A percentile compares a stretch with the other conserved stretches of the same genome.
Evolutionary conservation across 2,797 vertebrate genomes (phyloP).

Genomic region (Crocodylus rhombifer): DNA sequence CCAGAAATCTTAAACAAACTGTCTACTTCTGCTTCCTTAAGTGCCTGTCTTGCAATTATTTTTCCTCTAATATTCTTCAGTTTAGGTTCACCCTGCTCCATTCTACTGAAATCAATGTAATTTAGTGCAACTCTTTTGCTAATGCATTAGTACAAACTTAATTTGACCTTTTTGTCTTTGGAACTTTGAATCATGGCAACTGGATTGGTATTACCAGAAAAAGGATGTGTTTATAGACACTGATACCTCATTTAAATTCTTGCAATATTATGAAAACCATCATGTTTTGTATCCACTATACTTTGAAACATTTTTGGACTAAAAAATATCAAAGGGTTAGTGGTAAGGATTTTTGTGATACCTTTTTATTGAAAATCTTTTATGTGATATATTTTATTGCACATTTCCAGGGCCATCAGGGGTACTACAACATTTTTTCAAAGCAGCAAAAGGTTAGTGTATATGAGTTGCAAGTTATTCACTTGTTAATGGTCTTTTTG

Average conservation of each 20-base stretch:
- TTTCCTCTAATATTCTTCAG: background rate
- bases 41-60: background rate
- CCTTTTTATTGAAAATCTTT: background rate
- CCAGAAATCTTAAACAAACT: background rate
- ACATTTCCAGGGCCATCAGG: no score
- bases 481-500: background rate
- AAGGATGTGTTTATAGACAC: background rate
- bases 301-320: background rate
- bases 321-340: background rate
- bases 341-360: background rate
- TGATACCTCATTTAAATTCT: background rate
- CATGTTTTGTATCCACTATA: fast-evolving
- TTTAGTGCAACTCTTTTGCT: background rate
- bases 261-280: background rate
- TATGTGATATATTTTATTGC: background rate
- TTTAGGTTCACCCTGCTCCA: background rate
- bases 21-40: background rate
- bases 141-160: background rate
- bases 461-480: no score
- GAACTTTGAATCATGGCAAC: background rate
- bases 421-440: fast-evolving
- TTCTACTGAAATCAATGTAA: background rate
- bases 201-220: background rate
- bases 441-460: background rate
- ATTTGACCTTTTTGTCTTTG: no score